Percentiles rank a stretch among this genome's conserved stretches.
Evolutionary conservation across 2,113 vertebrate genomes (phyloP).

Genomic region (Ciconia stormi): DNA sequence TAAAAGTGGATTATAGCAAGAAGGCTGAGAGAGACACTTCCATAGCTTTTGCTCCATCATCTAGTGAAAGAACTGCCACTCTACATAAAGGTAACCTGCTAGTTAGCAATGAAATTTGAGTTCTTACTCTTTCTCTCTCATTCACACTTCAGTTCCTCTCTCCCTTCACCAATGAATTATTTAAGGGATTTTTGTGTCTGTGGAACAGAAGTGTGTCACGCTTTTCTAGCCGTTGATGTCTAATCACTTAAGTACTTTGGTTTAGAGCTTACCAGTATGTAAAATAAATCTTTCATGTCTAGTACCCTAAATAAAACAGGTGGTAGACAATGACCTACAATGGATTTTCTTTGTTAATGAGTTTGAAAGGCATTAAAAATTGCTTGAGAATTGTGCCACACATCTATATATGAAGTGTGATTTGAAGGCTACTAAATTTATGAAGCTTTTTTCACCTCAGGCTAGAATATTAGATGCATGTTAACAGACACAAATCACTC

Average conservation of each 20-base stretch:
- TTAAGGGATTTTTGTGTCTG: not conserved
- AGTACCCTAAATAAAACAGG: not conserved
- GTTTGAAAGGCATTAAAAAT: not conserved
- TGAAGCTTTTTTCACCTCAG: not conserved
- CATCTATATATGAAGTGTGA: not conserved
- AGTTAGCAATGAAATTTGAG: not conserved
- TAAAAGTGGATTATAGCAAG: constrained; percentile 93
- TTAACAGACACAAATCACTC: not conserved
- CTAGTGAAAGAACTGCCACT: constrained; percentile 81
- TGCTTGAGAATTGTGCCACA: not conserved
- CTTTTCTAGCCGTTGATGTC: not conserved
- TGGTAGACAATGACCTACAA: not conserved
- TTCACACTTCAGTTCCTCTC: not conserved
- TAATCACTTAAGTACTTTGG: not conserved
- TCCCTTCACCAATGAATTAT: not conserved
- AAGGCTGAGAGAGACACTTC: constrained; percentile 88
- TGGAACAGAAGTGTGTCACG: not conserved
- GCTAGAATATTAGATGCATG: not conserved
- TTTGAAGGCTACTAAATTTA: not conserved
- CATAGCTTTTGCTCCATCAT: constrained; percentile 79
- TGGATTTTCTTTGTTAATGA: not conserved
- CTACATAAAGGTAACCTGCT: constrained; percentile 85
- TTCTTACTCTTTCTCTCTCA: not conserved
- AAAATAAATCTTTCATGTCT: not conserved
- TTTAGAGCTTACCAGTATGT: not conserved